Evolutionary conservation across 2,888 invertebrate genomes (phyloP), one percentile per base, ranked within the genome.

Genomic region (Apeira syringaria): DNA sequence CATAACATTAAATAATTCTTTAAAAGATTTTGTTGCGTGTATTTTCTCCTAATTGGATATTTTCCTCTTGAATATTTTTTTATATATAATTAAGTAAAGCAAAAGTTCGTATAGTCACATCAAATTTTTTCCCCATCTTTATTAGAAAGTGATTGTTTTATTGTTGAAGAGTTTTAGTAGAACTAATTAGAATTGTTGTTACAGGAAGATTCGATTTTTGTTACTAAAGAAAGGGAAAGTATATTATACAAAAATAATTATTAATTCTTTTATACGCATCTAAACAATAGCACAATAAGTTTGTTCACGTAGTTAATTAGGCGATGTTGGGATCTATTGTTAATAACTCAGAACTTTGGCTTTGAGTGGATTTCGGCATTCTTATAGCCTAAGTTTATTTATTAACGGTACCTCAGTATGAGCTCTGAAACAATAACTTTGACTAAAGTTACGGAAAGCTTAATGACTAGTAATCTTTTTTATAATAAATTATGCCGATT

Each of bases 281-380:
- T 11, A 37, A 53, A 40, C 43, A 56, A 22, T n/a, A 22, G 22
- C 22, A n/a, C 1, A 22, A 51, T 41, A 60, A 64, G 59, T 64
- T 71, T 56, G 61, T 52, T 61, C 71, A 72, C 72, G 70, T 69
- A 68, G 67, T 71, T 74, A 72, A 74, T 72, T 64, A 66, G 59
- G 59, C 58, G 64, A 56, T 61, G 60, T 60, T 46, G 51, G 56
- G 59, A 60, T 63, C 58, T 56, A 53, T 61, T 59, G 59, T 53
- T 65, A 63, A 64, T 65, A 67, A 61, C 59, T 55, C 45, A 38
- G 40, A 57, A 59, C 55, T 58, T 61, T 46, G 45, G 34, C 6
- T 41, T 50, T 47, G 46, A 50, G 51, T 45, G 45, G 45, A 49
- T 52, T 43, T 36, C 29, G 47, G 33, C 26, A 41, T 47, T 50